phyloP scores from a whole-genome alignment of 2,888 invertebrate genomes.

The Erebia aethiops region DNA sequence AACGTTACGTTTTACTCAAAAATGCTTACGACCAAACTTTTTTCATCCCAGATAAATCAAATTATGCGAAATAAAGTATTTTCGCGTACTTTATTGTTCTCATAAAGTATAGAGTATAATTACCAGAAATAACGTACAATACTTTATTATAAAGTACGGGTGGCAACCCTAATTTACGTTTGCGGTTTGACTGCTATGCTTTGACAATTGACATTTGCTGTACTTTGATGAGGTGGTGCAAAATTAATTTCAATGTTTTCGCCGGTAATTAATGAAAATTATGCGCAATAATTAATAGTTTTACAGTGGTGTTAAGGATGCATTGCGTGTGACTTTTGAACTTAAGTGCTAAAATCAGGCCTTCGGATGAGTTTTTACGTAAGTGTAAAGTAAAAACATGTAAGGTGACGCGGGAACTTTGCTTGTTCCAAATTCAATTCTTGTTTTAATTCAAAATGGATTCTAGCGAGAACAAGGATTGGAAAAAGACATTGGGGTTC shows the following conservation, averaged over 20 bases:
- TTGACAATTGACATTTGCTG: no score
- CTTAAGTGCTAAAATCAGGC: slow-evolving; percentile 1
- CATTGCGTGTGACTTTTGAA: not conserved
- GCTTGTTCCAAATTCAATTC: slow-evolving; percentile 25
- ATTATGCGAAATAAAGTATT: no score
- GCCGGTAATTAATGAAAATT: slow-evolving; percentile 37
- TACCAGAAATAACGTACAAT: no score
- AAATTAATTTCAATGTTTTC: slow-evolving; percentile 19
- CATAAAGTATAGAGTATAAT: no score
- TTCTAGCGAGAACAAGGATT: slow-evolving; percentile 67
- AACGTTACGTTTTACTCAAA: no score
- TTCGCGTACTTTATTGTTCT: no score
- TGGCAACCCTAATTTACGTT: no score
- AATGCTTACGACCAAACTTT: no score
- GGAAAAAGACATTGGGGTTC: slow-evolving; percentile 77
- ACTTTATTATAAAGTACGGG: no score
- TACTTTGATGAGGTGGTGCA: slow-evolving; percentile 36
- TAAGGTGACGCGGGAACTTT: slow-evolving; percentile 37
- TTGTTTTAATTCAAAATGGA: slow-evolving; percentile 59
- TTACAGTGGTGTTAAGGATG: slow-evolving; percentile 19
- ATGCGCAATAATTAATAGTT: slow-evolving; percentile 25
- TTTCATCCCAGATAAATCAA: no score
- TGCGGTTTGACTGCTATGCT: no score
- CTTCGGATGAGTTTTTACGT: slow-evolving; percentile 20
- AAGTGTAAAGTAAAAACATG: slow-evolving; percentile 35